Percentiles rank a stretch among this genome's conserved stretches.
These are phyloP conservation scores for Luehdorfia chinensis DNA, from an alignment of 1,140 invertebrate species.

Conservation along the genomic window DNA sequence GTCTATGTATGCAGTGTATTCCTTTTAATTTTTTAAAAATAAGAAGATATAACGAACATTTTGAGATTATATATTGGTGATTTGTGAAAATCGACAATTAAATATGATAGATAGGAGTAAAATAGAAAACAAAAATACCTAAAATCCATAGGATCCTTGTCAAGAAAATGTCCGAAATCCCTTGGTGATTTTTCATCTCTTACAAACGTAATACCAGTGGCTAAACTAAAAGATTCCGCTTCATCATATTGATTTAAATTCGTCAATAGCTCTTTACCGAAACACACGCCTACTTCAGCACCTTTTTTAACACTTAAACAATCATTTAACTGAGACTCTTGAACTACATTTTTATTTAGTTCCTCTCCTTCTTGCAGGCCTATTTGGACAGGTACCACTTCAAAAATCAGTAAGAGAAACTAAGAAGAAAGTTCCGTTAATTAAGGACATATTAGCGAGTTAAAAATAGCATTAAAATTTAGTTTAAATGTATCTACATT, in stretches of 20 bases:
- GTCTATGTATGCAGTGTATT: too few species aligned
- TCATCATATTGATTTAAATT: slow-evolving; percentile 82
- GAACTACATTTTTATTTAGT: slow-evolving; percentile 45
- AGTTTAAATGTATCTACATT: slow-evolving; percentile 22
- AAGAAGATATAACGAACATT: too few species aligned
- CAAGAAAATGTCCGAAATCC: slow-evolving; percentile 78
- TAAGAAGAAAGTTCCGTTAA: slow-evolving; percentile 28
- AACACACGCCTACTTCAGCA: slow-evolving; percentile 77
- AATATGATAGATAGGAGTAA: too few species aligned
- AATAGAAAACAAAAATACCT: too few species aligned
- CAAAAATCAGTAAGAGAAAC: slow-evolving; percentile 30
- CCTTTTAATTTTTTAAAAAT: too few species aligned
- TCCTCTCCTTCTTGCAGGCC: slow-evolving; percentile 53
- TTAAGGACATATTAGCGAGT: slow-evolving; percentile 19
- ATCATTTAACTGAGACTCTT: slow-evolving; percentile 61
- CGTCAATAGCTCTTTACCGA: slow-evolving; percentile 82
- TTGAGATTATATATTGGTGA: too few species aligned
- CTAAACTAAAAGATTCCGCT: slow-evolving; percentile 80
- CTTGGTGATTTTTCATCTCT: slow-evolving; percentile 77
- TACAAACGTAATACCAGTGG: slow-evolving; percentile 78
- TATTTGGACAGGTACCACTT: slow-evolving; percentile 58
- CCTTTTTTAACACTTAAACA: slow-evolving; percentile 72
- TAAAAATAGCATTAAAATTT: too few species aligned
- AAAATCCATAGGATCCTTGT: slow-evolving; percentile 85
- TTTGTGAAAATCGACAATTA: too few species aligned